phyloP scores from a whole-genome alignment of 2,113 vertebrate genomes.

The Rhynchomys soricoides region DNA sequence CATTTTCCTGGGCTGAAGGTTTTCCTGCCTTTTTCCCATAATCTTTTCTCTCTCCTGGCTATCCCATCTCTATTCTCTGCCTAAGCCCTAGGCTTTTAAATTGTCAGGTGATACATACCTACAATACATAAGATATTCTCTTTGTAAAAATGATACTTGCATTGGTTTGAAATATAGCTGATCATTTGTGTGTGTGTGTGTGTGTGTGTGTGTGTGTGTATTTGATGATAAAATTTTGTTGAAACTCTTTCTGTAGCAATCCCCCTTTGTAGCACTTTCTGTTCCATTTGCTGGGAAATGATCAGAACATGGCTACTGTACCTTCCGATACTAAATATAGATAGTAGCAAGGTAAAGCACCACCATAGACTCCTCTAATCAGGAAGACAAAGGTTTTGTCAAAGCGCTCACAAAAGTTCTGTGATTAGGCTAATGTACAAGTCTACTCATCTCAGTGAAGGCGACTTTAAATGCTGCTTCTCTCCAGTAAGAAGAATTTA shows the following conservation, averaged over 20 bases:
- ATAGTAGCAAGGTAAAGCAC: not conserved
- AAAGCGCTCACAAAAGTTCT: no score
- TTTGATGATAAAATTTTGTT: not conserved
- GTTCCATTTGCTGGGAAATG: not conserved
- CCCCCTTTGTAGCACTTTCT: not conserved
- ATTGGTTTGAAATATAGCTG: not conserved
- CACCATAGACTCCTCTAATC: not conserved
- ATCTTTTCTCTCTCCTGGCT: no score
- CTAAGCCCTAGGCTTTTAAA: no score
- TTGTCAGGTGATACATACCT: no score
- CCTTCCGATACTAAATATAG: not conserved
- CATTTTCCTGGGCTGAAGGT: no score
- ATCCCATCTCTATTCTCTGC: no score
- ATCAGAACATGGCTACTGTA: not conserved
- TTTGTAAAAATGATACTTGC: not conserved
- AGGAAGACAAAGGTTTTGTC: not conserved
- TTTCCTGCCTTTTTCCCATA: no score
- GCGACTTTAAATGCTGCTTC: not conserved
- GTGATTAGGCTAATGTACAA: not conserved
- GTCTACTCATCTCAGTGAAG: not conserved
- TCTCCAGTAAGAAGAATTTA: not conserved
- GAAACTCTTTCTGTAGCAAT: not conserved
- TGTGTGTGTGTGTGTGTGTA: not conserved
- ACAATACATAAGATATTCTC: no score
- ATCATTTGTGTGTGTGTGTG: no score